A percentile compares a stretch with the other conserved stretches of the same genome.
Evolutionary conservation across 2,888 invertebrate species (phyloP).

Genomic region (Perizoma flavofasciatum): DNA sequence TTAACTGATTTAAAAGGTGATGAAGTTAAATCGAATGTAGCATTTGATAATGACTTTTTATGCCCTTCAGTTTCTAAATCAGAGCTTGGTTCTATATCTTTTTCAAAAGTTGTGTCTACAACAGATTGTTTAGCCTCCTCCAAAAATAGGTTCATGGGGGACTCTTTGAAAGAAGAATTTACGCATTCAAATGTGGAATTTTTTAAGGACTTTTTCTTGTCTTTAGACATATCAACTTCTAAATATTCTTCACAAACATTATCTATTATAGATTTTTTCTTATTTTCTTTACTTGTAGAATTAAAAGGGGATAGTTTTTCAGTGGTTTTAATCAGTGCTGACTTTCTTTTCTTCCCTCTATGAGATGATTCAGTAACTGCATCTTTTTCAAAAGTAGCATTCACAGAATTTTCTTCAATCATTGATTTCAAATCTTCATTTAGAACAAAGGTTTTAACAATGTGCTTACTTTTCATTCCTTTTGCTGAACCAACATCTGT

Average conservation of each 20-base stretch:
- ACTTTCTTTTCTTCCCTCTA: constrained; percentile 13
- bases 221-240: neutral
- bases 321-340: neutral
- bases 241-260: constrained; percentile 4
- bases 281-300: constrained; percentile 1
- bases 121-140: constrained; percentile 1
- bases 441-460: constrained; percentile 6
- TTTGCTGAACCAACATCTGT: neutral
- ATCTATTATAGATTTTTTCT: constrained; percentile 7
- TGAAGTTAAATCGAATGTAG: constrained; percentile 28
- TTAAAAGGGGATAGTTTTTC: neutral
- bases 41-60: constrained; percentile 25
- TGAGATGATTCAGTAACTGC: neutral
- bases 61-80: neutral
- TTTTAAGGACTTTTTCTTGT: constrained; percentile 8
- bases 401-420: constrained; percentile 6
- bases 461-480: constrained; percentile 1
- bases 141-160: neutral
- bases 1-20: constrained; percentile 17
- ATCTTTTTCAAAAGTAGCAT: constrained; percentile 27
- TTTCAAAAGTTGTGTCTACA: constrained; percentile 27
- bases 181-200: neutral
- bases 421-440: constrained; percentile 4
- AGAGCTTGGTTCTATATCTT: constrained; percentile 21
- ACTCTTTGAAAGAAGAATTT: constrained; percentile 2